These are phyloP conservation scores for Prenolepis imparis DNA, from an alignment of 2,888 invertebrate species.

Conservation along the genomic window DNA sequence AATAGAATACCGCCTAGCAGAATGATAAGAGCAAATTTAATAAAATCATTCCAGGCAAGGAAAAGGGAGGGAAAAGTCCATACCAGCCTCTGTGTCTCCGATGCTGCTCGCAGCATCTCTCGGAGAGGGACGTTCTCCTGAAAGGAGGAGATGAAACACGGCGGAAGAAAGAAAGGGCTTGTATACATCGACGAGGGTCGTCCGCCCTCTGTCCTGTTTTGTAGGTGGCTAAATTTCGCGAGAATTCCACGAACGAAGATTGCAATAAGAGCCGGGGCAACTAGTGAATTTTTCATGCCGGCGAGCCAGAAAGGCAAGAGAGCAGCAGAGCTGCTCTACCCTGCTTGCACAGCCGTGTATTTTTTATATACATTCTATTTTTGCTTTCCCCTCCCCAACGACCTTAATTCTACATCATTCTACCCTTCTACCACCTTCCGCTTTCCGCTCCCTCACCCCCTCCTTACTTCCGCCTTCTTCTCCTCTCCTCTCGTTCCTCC, in stretches of 20 bases:
- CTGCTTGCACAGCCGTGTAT: slow-evolving; percentile 51
- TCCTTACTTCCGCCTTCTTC: background rate
- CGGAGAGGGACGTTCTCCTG: slow-evolving; percentile 31
- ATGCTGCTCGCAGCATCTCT: slow-evolving; percentile 59
- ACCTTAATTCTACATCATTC: slow-evolving; percentile 31
- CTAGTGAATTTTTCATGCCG: slow-evolving; percentile 66
- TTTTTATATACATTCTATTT: slow-evolving; percentile 57
- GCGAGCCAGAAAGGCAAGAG: slow-evolving; percentile 9
- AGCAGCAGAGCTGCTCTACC: background rate
- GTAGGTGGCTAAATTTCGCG: slow-evolving; percentile 64
- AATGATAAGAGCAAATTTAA: slow-evolving; percentile 78
- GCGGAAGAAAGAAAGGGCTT: slow-evolving; percentile 54
- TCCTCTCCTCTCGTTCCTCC: background rate
- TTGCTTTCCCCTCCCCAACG: slow-evolving; percentile 19
- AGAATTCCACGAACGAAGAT: slow-evolving; percentile 61
- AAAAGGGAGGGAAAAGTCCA: slow-evolving; percentile 27
- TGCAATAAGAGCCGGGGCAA: slow-evolving; percentile 60
- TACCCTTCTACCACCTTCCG: slow-evolving; percentile 15
- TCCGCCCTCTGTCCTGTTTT: slow-evolving; percentile 25
- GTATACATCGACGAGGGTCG: slow-evolving; percentile 45
- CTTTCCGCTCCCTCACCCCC: background rate
- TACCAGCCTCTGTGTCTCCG: slow-evolving; percentile 59
- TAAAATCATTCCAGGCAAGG: slow-evolving; percentile 74
- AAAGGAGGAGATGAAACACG: slow-evolving; percentile 67
- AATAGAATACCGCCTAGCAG: slow-evolving; percentile 52